phyloP scores from a whole-genome alignment of 2,113 vertebrate genomes.

The Microtus oregoni region DNA sequence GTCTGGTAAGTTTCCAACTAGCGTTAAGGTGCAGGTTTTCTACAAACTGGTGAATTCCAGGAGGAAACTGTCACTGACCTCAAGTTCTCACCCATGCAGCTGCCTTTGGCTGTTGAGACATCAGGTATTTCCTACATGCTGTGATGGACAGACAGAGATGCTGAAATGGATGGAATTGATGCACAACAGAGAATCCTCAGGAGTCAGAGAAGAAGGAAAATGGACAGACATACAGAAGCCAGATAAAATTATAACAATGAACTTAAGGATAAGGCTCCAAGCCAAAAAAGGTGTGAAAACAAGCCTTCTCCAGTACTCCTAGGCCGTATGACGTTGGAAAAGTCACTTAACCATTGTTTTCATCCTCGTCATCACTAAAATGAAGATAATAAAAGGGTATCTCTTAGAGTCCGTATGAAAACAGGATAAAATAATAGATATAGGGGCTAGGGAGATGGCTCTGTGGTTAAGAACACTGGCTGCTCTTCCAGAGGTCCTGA shows the following conservation, averaged over 20 bases:
- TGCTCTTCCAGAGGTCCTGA: neutral
- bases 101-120: neutral
- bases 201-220: neutral
- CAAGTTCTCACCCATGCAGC: neutral
- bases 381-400: neutral
- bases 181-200: neutral
- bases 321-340: neutral
- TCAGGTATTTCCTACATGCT: neutral
- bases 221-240: neutral
- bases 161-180: neutral
- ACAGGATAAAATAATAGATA: neutral
- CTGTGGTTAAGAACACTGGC: neutral
- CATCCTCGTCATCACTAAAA: neutral
- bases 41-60: neutral
- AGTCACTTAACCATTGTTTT: slow-evolving; percentile 2
- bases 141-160: neutral
- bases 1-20: neutral
- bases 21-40: neutral
- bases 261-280: neutral
- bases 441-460: neutral
- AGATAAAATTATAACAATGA: neutral
- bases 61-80: neutral
- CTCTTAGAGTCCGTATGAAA: neutral
- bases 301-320: neutral
- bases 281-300: neutral